phyloP scores from a whole-genome alignment of 2,797 vertebrate species.

The Pelochelys cantorii region DNA sequence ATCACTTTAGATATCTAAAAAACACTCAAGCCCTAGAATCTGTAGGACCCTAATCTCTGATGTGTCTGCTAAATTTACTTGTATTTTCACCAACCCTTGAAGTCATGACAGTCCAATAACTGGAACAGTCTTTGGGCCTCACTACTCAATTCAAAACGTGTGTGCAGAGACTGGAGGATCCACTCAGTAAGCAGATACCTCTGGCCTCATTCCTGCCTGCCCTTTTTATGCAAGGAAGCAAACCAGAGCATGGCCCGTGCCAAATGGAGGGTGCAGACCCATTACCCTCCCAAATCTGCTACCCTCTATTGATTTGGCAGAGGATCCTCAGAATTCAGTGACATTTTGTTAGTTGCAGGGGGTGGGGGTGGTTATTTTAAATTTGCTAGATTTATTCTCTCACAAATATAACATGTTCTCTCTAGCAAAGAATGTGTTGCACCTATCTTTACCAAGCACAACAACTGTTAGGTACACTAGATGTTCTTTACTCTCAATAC shows the following conservation, averaged over 20 bases:
- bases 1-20: constrained; percentile 28
- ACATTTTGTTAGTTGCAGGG: neutral
- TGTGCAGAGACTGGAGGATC: rapidly evolving
- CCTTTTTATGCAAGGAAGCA: neutral
- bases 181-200: neutral
- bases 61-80: neutral
- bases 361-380: neutral
- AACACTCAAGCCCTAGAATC: neutral
- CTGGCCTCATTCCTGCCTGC: constrained; percentile 29
- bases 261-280: neutral
- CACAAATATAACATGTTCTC: constrained; percentile 57
- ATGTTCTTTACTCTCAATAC: constrained; percentile 32
- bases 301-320: neutral
- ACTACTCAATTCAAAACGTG: neutral
- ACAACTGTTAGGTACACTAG: constrained; percentile 51
- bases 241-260: neutral
- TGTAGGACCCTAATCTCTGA: neutral
- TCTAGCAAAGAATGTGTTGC: constrained; percentile 57
- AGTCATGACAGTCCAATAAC: neutral
- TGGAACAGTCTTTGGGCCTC: neutral
- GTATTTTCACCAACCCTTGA: neutral
- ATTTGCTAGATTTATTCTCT: constrained; percentile 49
- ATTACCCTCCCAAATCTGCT: neutral
- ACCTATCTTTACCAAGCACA: constrained; percentile 49
- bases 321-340: neutral